Percentiles rank a stretch among this genome's conserved stretches.
phyloP scores from a whole-genome alignment of 2,888 invertebrate genomes.

The Philonicus albiceps region DNA sequence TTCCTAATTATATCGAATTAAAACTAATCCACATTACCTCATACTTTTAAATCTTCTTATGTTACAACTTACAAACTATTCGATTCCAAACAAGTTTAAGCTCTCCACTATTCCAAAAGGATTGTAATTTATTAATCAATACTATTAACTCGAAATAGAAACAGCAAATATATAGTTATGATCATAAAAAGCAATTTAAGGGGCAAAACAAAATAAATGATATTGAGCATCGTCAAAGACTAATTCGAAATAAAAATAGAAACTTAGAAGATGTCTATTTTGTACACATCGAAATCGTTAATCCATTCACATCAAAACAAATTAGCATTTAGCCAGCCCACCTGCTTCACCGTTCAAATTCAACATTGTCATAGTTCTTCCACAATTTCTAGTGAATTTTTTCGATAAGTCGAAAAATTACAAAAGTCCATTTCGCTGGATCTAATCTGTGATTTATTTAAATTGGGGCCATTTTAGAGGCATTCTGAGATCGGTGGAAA shows the following conservation, averaged over 20 bases:
- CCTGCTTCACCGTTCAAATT: constrained; percentile 8
- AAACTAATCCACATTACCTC: no score
- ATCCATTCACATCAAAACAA: not conserved
- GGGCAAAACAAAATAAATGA: not conserved
- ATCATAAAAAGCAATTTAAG: not conserved
- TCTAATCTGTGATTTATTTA: constrained; percentile 41
- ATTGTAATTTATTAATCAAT: not conserved
- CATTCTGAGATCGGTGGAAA: constrained; percentile 18
- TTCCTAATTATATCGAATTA: no score
- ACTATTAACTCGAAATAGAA: not conserved
- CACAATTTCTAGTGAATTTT: constrained; percentile 16
- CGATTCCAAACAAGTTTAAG: not conserved
- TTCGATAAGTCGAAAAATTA: constrained; percentile 23
- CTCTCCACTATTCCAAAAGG: not conserved
- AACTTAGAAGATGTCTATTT: not conserved
- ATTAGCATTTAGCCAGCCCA: not conserved
- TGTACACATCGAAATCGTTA: not conserved
- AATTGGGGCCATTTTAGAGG: constrained; percentile 1
- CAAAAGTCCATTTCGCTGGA: constrained; percentile 35
- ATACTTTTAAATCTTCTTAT: no score
- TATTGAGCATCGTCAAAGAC: not conserved
- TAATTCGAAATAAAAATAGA: not conserved
- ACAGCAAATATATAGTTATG: not conserved
- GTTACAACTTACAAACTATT: no score
- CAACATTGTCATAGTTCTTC: constrained; percentile 19